A percentile compares a stretch with the other conserved stretches of the same genome.
These are phyloP conservation scores for Geodia barretti DNA, from an alignment of 37 sponge, comb jelly and placozoan species.

Conservation along the genomic window DNA sequence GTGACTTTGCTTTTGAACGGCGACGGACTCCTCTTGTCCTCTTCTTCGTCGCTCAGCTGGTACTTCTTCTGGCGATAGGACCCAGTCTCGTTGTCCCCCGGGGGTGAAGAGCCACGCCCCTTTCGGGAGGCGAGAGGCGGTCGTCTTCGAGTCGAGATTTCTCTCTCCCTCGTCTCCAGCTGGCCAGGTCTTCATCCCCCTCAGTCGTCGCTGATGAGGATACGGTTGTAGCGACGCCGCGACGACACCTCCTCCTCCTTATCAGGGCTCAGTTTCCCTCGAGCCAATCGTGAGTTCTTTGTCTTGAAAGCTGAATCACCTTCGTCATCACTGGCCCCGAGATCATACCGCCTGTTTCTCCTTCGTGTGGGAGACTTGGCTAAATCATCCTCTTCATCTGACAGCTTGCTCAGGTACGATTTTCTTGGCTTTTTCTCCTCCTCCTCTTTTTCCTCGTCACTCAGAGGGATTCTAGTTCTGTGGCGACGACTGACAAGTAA, in stretches of 20 bases:
- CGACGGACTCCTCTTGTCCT: not conserved
- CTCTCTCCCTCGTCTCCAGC: slow-evolving; percentile 23
- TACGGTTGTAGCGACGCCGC: not conserved
- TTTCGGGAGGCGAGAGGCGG: too few relatives aligned
- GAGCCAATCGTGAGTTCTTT: not conserved
- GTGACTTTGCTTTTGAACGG: not conserved
- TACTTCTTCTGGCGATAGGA: too few relatives aligned
- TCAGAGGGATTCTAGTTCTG: not conserved
- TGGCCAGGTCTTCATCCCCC: slow-evolving; percentile 38
- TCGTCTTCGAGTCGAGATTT: not conserved
- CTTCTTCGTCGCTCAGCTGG: not conserved
- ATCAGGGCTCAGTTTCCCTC: not conserved
- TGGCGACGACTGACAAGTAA: not conserved
- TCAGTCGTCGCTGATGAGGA: not conserved
- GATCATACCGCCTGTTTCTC: not conserved
- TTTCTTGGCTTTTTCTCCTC: not conserved
- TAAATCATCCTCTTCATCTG: slow-evolving; percentile 8
- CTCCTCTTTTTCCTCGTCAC: not conserved
- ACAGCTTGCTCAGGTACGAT: not conserved
- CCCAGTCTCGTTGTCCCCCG: too few relatives aligned
- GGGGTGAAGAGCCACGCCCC: too few relatives aligned
- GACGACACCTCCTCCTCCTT: not conserved
- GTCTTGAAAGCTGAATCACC: not conserved
- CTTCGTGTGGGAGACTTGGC: not conserved
- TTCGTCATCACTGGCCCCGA: not conserved